phyloP scores from a whole-genome alignment of 2,113 vertebrate species.

The Salminus brasiliensis region DNA sequence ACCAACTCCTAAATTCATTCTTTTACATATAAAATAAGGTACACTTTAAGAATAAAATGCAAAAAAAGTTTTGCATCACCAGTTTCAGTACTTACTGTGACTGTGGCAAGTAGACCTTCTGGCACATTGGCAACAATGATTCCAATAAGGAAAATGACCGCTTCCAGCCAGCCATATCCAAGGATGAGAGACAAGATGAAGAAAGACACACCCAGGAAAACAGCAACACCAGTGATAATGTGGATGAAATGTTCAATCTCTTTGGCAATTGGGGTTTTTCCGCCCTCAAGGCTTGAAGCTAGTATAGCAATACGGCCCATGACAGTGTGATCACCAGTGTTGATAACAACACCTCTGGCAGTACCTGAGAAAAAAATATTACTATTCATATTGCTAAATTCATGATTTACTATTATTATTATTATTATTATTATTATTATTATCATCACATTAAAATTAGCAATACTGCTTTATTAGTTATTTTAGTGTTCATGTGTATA shows the following conservation, averaged over 20 bases:
- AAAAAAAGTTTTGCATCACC: background rate
- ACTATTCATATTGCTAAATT: background rate
- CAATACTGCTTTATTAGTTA: background rate
- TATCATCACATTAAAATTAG: background rate
- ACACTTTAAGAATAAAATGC: background rate
- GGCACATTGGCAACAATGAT: slow-evolving; percentile 94
- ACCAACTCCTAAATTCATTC: too few species aligned
- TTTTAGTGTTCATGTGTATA: too few species aligned
- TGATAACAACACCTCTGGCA: slow-evolving; percentile 85
- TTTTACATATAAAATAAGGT: too few species aligned
- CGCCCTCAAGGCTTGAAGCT: slow-evolving; percentile 87
- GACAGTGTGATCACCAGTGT: slow-evolving; percentile 87
- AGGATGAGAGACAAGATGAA: slow-evolving; percentile 91
- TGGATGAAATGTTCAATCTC: slow-evolving; percentile 95
- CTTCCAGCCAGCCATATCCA: slow-evolving; percentile 90
- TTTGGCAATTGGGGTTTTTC: slow-evolving; percentile 84
- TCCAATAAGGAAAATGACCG: slow-evolving; percentile 93
- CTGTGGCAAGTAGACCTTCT: slow-evolving; percentile 83
- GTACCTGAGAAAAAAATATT: slow-evolving; percentile 71
- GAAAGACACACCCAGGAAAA: slow-evolving; percentile 90
- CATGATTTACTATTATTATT: background rate
- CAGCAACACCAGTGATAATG: slow-evolving; percentile 92
- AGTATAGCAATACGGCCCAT: slow-evolving; percentile 91
- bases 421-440: background rate
- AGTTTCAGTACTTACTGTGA: slow-evolving; percentile 76